A percentile compares a stretch with the other conserved stretches of the same genome.
Evolutionary conservation across 2,888 invertebrate species (phyloP).

Genomic region (Boloria selene): DNA sequence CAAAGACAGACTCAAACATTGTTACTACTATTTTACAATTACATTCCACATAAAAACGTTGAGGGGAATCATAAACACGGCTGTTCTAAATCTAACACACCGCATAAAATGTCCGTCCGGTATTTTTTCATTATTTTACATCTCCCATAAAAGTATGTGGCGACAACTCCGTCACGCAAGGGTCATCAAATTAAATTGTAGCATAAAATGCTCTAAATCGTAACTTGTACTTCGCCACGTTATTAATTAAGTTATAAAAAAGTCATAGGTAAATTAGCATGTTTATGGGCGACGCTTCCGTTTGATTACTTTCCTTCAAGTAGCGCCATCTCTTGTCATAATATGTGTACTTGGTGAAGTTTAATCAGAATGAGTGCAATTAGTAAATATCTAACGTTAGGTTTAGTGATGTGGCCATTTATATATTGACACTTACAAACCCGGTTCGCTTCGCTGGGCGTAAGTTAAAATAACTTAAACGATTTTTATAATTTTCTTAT

Average conservation of each 20-base stretch:
- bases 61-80: conserved; percentile 51
- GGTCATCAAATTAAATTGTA: conserved; percentile 74
- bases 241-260: conserved; percentile 82
- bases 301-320: conserved; percentile 41
- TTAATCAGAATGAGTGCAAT: background rate
- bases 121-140: conserved; percentile 79
- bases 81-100: conserved; percentile 67
- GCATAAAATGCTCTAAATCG: conserved; percentile 76
- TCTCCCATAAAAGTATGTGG: conserved; percentile 74
- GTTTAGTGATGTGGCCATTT: too few relatives aligned
- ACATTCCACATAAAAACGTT: conserved; percentile 18
- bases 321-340: conserved; percentile 39
- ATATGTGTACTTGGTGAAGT: conserved; percentile 22
- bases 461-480: too few relatives aligned
- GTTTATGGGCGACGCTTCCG: conserved; percentile 61
- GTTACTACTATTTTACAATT: conserved; percentile 14
- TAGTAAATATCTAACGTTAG: background rate
- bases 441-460: too few relatives aligned
- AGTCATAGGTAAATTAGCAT: conserved; percentile 78
- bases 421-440: too few relatives aligned
- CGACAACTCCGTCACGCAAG: conserved; percentile 71
- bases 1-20: background rate
- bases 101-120: conserved; percentile 63
- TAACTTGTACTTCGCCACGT: conserved; percentile 68
- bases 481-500: too few relatives aligned